Conservation (phyloP, 2,113 vertebrate species). For the Athene cunicularia region DNA sequence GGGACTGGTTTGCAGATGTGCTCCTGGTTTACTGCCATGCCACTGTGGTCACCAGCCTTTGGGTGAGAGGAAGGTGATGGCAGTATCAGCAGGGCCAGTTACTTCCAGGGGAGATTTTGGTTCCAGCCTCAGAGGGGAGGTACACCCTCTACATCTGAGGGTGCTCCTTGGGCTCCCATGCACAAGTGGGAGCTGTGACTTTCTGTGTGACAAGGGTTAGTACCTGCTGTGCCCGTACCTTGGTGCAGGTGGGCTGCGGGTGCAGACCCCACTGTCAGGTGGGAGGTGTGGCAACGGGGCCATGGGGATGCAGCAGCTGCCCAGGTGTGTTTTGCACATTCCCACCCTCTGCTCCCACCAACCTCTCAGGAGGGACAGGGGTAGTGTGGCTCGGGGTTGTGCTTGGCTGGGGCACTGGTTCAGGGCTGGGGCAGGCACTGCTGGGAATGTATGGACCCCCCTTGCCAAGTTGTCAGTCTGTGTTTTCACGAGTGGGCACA, state of each 20-base stretch:
- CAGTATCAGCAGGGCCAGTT: neutral
- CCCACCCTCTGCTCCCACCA: neutral
- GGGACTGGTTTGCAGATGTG: neutral
- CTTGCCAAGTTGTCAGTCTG: rapidly evolving
- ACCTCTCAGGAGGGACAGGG: neutral
- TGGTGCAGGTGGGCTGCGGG: rapidly evolving
- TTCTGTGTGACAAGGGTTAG: neutral
- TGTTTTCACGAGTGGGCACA: neutral
- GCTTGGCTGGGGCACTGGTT: neutral
- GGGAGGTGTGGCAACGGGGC: neutral
- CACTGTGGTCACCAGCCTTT: neutral
- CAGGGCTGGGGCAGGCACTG: neutral
- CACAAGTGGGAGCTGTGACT: rapidly evolving
- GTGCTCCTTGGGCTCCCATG: neutral
- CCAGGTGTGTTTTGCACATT: neutral
- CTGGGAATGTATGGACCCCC: neutral
- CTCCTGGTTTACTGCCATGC: neutral
- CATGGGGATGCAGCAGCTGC: rapidly evolving
- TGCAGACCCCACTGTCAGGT: rapidly evolving
- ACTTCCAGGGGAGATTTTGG: neutral
- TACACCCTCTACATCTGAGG: neutral
- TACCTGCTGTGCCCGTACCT: rapidly evolving
- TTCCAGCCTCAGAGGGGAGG: neutral
- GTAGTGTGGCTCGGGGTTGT: neutral
- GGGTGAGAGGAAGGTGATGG: neutral